Conservation (phyloP, 2,888 invertebrate genomes). For the Agrotis puta region DNA sequence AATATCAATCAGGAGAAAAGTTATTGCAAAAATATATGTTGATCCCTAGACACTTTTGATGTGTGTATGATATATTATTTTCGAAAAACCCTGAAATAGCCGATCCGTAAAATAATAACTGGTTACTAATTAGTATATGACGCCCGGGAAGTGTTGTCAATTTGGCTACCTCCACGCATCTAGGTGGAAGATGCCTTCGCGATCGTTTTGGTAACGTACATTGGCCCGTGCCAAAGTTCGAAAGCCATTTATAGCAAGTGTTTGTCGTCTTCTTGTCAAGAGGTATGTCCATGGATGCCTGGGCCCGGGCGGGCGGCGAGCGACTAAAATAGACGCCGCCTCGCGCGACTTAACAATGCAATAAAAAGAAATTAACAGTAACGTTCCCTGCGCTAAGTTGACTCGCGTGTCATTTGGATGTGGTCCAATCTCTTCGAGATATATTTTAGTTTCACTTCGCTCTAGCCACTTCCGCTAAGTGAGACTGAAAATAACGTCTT, state of each 20-base stretch:
- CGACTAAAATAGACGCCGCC: constrained; percentile 87
- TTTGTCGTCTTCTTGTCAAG: constrained; percentile 89
- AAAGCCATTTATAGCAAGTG: constrained; percentile 87
- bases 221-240: constrained; percentile 79
- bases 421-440: constrained; percentile 84
- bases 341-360: constrained; percentile 90
- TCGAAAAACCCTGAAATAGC: constrained; percentile 33
- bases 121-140: constrained; percentile 1
- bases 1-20: too few species aligned
- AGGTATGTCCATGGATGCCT: constrained; percentile 85
- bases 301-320: constrained; percentile 87
- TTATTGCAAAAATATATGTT: too few species aligned
- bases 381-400: constrained; percentile 89
- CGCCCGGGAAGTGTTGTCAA: constrained; percentile 58
- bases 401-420: constrained; percentile 90
- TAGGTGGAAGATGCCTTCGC: constrained; percentile 60
- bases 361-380: constrained; percentile 91
- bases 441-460: constrained; percentile 83
- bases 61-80: constrained; percentile 70
- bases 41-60: too few species aligned
- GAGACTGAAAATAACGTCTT: constrained; percentile 82
- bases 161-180: constrained; percentile 53
- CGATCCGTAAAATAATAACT: constrained; percentile 12
- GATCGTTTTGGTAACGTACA: constrained; percentile 69
- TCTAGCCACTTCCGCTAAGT: constrained; percentile 88